Base-by-base conservation (phyloP, 2,888 invertebrate genomes). In the Ommatoiulus sabulosus region DNA sequence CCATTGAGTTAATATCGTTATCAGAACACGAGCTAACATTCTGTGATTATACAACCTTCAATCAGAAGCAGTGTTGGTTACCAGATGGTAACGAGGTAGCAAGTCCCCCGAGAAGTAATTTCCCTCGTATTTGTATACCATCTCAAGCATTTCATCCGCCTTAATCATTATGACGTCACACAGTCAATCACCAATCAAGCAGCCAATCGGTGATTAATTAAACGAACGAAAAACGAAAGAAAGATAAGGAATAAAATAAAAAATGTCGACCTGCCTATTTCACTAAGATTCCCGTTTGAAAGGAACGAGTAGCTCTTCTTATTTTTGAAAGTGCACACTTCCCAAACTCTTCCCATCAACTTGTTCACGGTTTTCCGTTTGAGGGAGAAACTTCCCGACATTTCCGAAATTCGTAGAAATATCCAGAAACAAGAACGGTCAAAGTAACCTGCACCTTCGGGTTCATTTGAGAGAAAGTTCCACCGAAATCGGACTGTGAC, bases 191-290 rank as follows among this genome's bases (percentile, higher is more conserved):
- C 48, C 48, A 48, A 48, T 48, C n/a, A n/a, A n/a, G n/a, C n/a
- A n/a, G n/a, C n/a, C n/a, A n/a, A n/a, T n/a, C n/a, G n/a, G n/a
- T n/a, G n/a, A n/a, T n/a, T n/a, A n/a, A n/a, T n/a, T n/a, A n/a
- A n/a, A n/a, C n/a, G n/a, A n/a, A n/a, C n/a, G n/a, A n/a, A n/a
- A n/a, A n/a, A n/a, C n/a, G n/a, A n/a, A n/a, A n/a, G n/a, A n/a
- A n/a, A n/a, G n/a, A n/a, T n/a, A n/a, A n/a, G n/a, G n/a, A n/a
- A n/a, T n/a, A n/a, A n/a, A 63, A 63, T 15, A n/a, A 15, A n/a
- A 63, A 63, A 63, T 63, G n/a, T 63, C 17, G n/a, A 63, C 57
- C 57, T 63, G 57, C 57, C 57, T 63, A 63, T 7, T 63, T 63
- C 57, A 63, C 1, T 17, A n/a, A 17, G 57, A 63, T 15, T 63